Evolutionary conservation across 2,797 vertebrate genomes (phyloP).

Genomic region (Pteropus rufus): DNA sequence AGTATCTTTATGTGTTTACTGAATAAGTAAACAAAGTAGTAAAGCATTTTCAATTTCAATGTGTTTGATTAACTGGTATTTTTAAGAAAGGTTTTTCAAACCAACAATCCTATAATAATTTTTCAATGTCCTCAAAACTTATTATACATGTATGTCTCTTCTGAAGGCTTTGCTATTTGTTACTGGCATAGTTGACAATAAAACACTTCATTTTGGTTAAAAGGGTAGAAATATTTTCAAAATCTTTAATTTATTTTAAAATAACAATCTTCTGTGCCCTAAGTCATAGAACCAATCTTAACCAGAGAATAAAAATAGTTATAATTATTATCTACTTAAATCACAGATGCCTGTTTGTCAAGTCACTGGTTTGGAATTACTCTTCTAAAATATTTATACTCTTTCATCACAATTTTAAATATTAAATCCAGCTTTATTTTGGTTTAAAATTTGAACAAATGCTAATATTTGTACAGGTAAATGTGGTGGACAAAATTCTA

Average conservation of each 20-base stretch:
- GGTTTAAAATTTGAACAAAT: neutral
- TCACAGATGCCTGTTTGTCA: neutral
- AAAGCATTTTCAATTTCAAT: slow-evolving; percentile 9
- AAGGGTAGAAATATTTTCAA: neutral
- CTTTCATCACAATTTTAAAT: neutral
- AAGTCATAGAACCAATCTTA: neutral
- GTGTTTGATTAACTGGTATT: neutral
- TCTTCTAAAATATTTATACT: neutral
- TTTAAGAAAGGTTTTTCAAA: neutral
- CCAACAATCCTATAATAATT: neutral
- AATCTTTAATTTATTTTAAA: neutral
- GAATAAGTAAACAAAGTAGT: slow-evolving; percentile 27
- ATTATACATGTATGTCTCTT: neutral
- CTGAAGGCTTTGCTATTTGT: neutral
- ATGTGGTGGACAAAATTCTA: neutral
- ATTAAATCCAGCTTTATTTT: neutral
- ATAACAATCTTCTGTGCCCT: neutral
- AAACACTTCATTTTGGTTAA: neutral
- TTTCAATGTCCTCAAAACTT: neutral
- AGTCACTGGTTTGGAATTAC: neutral
- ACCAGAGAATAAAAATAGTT: neutral
- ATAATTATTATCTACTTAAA: neutral
- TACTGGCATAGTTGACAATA: neutral
- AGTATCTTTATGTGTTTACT: neutral
- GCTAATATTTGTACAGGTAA: neutral